A percentile compares a stretch with the other conserved stretches of the same genome.
phyloP scores from a whole-genome alignment of 2,113 vertebrate genomes.

The Penelope pileata region DNA sequence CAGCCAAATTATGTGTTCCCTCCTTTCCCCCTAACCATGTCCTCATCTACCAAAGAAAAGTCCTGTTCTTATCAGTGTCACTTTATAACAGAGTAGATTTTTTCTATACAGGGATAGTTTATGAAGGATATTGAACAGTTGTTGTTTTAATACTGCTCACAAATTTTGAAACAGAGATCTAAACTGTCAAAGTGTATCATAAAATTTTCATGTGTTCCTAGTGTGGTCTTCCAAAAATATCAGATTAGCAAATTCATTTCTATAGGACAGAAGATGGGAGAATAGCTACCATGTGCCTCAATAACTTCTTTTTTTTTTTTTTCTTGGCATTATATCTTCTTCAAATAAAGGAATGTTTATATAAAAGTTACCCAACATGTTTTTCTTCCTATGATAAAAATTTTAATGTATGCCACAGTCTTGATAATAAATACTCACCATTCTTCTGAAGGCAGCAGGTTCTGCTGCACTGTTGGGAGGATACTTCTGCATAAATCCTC shows the following conservation, averaged over 20 bases:
- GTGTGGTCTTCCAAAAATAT: neutral
- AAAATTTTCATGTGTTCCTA: neutral
- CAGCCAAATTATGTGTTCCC: neutral
- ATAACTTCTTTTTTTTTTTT: neutral
- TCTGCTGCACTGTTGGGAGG: slow-evolving; percentile 85
- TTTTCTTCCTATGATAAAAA: neutral
- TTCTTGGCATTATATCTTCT: neutral
- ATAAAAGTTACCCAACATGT: neutral
- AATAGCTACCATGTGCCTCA: neutral
- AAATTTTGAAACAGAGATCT: neutral
- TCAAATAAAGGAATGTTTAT: neutral
- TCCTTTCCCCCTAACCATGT: neutral
- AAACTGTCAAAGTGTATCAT: neutral
- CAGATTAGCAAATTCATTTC: neutral
- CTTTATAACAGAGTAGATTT: neutral
- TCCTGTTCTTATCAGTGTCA: neutral
- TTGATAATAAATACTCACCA: slow-evolving; percentile 50
- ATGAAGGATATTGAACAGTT: neutral
- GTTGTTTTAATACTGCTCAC: neutral
- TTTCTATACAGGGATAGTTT: neutral
- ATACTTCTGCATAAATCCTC: slow-evolving; percentile 80
- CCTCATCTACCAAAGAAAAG: neutral
- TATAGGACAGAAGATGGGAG: neutral
- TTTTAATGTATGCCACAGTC: neutral
- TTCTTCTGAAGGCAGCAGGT: slow-evolving; percentile 86